A percentile compares a stretch with the other conserved stretches of the same genome.
phyloP scores from a whole-genome alignment of 2,888 invertebrate species.

The Hecatera dysodea region DNA sequence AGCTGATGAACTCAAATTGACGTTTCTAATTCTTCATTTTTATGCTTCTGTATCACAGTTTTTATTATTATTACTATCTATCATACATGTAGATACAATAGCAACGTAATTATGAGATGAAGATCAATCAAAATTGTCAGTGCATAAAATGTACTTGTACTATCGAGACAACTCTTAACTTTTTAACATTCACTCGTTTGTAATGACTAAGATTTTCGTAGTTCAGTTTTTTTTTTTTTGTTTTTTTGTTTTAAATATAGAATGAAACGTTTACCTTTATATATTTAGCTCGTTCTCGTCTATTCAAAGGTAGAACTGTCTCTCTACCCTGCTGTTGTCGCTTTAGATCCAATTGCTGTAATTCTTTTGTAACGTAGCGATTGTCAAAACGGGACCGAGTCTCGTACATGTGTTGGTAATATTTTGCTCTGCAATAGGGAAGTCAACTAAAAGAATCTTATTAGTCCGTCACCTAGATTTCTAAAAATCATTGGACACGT shows the following conservation, averaged over 20 bases:
- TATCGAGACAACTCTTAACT: background rate
- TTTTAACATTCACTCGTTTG: background rate
- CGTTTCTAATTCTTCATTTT: background rate
- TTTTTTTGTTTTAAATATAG: background rate
- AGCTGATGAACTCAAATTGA: too few species aligned
- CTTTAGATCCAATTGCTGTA: conserved; percentile 92
- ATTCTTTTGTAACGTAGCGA: conserved; percentile 92
- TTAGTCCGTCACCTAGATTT: too few species aligned
- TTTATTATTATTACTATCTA: too few species aligned
- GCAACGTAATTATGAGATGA: too few species aligned
- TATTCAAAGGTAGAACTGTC: conserved; percentile 93
- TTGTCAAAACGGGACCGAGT: conserved; percentile 94
- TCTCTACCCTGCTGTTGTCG: conserved; percentile 91
- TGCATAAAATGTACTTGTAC: background rate
- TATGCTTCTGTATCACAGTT: too few species aligned
- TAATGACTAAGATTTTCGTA: background rate
- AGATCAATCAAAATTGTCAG: background rate
- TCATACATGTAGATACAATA: too few species aligned
- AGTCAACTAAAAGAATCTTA: too few species aligned
- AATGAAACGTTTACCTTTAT: conserved; percentile 87
- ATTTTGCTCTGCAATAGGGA: conserved; percentile 91
- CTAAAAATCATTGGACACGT: too few species aligned
- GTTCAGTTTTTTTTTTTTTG: background rate
- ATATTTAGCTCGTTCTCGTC: conserved; percentile 92
- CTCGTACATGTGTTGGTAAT: conserved; percentile 93